Evolutionary conservation across 2,888 invertebrate species (phyloP), one percentile per base, ranked within the genome.

Genomic region (Drosophila melanosoma): DNA sequence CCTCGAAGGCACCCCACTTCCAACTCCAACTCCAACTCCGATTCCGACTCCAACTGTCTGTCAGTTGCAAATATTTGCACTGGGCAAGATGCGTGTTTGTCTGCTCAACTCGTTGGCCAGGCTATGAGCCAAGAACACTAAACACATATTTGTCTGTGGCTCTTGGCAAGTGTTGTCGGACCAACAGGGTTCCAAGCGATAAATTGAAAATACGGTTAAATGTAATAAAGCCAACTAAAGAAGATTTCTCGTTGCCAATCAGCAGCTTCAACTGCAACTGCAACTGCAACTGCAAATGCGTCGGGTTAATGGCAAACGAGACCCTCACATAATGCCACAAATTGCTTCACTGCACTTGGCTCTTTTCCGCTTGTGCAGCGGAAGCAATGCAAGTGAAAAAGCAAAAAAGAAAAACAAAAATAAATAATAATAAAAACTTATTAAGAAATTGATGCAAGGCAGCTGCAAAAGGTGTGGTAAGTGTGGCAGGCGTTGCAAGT

Each of bases 241-340:
- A 62, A 42, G 38, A 40, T n/a, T 71, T 38, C 45, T 17, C 38
- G 12, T 12, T 69, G 58, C 45, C 67, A 70, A 59, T 60, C 60
- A 61, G 26, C 70, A 20, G 49, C 17, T 58, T 42, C 40, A 38
- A 38, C 23, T 57, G 81, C 82, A 79, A 76, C 72, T 74, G 72
- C 75, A 80, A 71, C 74, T 70, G 48, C 53, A 59, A 65, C 48
- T 68, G 78, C 89, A 17, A 17, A 17, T 42, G 20, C 29, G 42
- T 20, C 15, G 79, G 91, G 91, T 91, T 91, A 91, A 91, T 91
- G 85, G 87, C 83, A 91, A 88, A 79, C 87, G 77, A 91, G 91
- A 90, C 91, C 91, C 88, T 86, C 90, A 87, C 87, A 90, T 88
- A 83, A 82, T 83, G 79, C 81, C 83, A 83, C 83, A 87, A 85